These are phyloP conservation scores for Zonitis immaculata DNA, from an alignment of 2,888 invertebrate genomes.

Conservation along the genomic window DNA sequence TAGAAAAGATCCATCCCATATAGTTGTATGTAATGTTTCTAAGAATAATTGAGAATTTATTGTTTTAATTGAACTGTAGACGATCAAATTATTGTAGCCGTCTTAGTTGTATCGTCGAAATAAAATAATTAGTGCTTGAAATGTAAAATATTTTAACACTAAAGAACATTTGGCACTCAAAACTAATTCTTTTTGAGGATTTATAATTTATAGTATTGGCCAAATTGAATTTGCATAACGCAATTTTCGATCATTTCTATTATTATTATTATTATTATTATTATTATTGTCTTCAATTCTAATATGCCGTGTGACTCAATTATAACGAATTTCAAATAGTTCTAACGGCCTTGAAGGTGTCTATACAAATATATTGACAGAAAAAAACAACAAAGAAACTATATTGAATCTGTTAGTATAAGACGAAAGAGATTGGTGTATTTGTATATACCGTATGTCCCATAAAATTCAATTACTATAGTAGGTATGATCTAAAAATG, in stretches of 20 bases:
- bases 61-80: background rate
- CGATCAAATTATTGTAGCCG: background rate
- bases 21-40: too few relatives aligned
- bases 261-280: too few relatives aligned
- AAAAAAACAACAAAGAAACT: constrained; percentile 10
- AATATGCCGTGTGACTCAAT: constrained; percentile 7
- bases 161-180: background rate
- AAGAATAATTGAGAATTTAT: too few relatives aligned
- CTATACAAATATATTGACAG: constrained; percentile 9
- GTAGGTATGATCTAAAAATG: too few relatives aligned
- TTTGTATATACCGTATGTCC: background rate
- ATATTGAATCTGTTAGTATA: too few relatives aligned
- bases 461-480: background rate
- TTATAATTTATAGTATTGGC: too few relatives aligned
- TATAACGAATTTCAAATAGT: constrained; percentile 16
- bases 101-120: background rate
- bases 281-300: background rate
- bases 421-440: background rate
- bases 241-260: too few relatives aligned
- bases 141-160: background rate
- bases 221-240: too few relatives aligned
- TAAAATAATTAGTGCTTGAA: background rate
- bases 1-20: background rate
- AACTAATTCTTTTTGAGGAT: background rate
- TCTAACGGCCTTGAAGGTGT: constrained; percentile 13